Evolutionary conservation across 2,888 invertebrate genomes (phyloP).

Genomic region (Spodoptera exigua): DNA sequence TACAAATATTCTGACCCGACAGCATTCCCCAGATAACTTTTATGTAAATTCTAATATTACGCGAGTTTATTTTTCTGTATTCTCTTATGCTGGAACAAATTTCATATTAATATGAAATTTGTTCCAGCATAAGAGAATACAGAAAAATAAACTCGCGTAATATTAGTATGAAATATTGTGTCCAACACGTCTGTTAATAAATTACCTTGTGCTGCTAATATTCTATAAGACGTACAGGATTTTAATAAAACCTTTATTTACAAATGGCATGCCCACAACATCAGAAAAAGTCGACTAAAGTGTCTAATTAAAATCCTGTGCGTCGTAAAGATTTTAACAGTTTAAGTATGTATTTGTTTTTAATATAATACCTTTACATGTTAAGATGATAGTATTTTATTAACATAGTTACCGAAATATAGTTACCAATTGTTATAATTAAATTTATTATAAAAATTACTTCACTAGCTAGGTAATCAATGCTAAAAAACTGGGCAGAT

Average conservation of each 20-base stretch:
- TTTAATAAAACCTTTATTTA: conserved; percentile 18
- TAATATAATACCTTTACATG: conserved; percentile 43
- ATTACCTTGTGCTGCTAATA: conserved; percentile 34
- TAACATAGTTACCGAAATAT: conserved; percentile 56
- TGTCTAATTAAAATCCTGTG: conserved; percentile 22
- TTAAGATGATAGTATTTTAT: conserved; percentile 45
- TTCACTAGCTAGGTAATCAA: conserved; percentile 48
- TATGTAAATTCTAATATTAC: too few species aligned
- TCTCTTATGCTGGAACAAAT: conserved; percentile 7
- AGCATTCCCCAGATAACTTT: too few species aligned
- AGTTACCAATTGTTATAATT: conserved; percentile 59
- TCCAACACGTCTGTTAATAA: conserved; percentile 43
- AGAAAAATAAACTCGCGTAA: conserved; percentile 31
- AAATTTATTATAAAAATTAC: conserved; percentile 34
- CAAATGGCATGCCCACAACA: conserved; percentile 35
- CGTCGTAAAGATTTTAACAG: conserved; percentile 18
- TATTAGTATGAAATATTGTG: conserved; percentile 34
- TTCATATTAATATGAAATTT: too few species aligned
- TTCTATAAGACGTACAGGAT: conserved; percentile 31
- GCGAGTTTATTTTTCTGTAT: conserved; percentile 22
- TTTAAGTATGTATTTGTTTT: conserved; percentile 50
- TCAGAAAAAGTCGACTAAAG: conserved; percentile 31
- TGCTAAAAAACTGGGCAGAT: conserved; percentile 21
- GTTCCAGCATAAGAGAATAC: conserved; percentile 6
- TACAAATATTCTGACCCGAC: too few species aligned